Evolutionary conservation across 2,888 invertebrate species (phyloP), one percentile per base, ranked within the genome.

Genomic region (Lithophane ornitopus): DNA sequence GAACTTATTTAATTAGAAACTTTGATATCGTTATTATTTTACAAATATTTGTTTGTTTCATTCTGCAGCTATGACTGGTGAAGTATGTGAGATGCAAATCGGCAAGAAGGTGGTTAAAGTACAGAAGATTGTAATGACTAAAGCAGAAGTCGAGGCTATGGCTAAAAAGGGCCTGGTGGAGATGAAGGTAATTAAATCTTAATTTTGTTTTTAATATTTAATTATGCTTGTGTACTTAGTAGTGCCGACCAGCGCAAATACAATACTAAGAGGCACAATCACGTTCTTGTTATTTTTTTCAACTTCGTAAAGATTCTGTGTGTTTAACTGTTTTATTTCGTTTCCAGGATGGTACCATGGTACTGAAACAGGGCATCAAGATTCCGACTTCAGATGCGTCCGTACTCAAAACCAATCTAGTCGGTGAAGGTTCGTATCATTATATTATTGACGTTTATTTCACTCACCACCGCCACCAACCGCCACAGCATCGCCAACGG

Each of bases 131-230:
- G 97, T 97, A 4, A 97, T 98, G 96, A 97, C 97, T 14, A 97
- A 97, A 92, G 97, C 97, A 0, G 97, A 98, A 90, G 97, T 97
- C 34, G 97, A 97, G 82, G 97, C 97, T 9, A 97, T 98, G 97
- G 97, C 97, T 3, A 97, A 97, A 88, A 96, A 97, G 85, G 98
- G 97, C n/a, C 97, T 97, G 59, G 95, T 97, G 39, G 97, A 97
- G 91, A 96, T 97, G 93, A 97, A 97, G 94, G 97, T 96, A 58
- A 67, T 16, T 49, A 8, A 28, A 66, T 49, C 9, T 54, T 9
- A 4, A 66, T 54, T 14, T 49, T 52, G 6, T 41, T 41, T 26
- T 9, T 41, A 41, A 41, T 41, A 4, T 63, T 26, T 41, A 62
- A 26, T 56, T 56, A 56, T 2, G 26, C 6, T 58, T 26, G 22